Percentiles rank a stretch among this genome's conserved stretches.
These are phyloP conservation scores for Mionectes macconnelli DNA, from an alignment of 2,113 vertebrate genomes.

Conservation along the genomic window DNA sequence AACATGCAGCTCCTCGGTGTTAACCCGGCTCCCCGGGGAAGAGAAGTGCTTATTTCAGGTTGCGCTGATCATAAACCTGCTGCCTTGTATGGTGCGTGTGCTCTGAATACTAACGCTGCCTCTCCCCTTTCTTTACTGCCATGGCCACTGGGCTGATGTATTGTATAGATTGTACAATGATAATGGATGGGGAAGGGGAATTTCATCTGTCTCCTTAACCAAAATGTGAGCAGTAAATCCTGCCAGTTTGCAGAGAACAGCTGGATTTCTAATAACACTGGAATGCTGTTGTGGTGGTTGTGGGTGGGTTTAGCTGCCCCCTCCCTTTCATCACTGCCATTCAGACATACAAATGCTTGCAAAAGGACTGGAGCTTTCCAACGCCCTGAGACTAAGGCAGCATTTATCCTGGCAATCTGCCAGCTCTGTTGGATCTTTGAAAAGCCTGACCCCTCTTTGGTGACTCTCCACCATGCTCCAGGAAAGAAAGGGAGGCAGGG, in stretches of 20 bases:
- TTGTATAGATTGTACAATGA: slow-evolving; percentile 13
- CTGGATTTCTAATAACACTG: background rate
- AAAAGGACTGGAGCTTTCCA: background rate
- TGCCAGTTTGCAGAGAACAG: slow-evolving; percentile 5
- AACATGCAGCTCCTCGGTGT: background rate
- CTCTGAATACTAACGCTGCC: slow-evolving; percentile 6
- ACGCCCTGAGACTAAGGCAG: background rate
- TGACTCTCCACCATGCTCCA: background rate
- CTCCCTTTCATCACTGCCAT: background rate
- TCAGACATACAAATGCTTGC: background rate
- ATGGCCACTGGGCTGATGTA: slow-evolving; percentile 25
- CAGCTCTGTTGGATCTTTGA: background rate
- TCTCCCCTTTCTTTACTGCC: background rate
- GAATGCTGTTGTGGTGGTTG: background rate
- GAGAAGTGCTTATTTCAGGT: slow-evolving; percentile 19
- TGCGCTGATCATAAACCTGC: slow-evolving; percentile 42
- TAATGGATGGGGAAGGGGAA: slow-evolving; percentile 16
- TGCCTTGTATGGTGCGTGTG: slow-evolving; percentile 5
- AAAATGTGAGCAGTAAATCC: slow-evolving; percentile 23
- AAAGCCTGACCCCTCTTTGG: background rate
- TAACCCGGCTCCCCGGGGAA: background rate
- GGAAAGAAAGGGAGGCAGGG: background rate
- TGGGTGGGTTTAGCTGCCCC: background rate
- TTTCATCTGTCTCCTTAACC: slow-evolving; percentile 33
- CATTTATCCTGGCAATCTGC: background rate